These are phyloP conservation scores for Crotalus helleri DNA, from an alignment of 2,113 vertebrate genomes.

Conservation along the genomic window DNA sequence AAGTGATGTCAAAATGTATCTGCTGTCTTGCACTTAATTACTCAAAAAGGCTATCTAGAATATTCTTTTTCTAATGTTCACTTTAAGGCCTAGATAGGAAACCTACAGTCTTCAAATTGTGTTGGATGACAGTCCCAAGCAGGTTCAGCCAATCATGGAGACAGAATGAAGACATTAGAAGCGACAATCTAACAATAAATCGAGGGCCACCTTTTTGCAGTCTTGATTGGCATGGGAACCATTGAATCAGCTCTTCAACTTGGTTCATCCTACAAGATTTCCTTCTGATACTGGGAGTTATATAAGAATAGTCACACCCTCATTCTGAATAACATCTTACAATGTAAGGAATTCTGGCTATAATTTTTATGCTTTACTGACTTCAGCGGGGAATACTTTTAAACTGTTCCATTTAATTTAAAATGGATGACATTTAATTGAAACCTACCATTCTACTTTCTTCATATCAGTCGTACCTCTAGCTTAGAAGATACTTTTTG, in stretches of 20 bases:
- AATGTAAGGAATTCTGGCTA: neutral
- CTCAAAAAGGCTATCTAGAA: neutral
- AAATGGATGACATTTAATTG: neutral
- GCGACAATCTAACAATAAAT: neutral
- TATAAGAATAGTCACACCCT: neutral
- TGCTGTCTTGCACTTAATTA: neutral
- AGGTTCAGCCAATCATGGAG: neutral
- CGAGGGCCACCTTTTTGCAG: neutral
- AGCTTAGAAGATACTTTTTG: neutral
- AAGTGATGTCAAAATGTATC: no score
- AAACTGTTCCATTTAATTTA: neutral
- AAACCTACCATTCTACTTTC: neutral
- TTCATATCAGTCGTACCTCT: neutral
- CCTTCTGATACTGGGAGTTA: neutral
- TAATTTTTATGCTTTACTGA: neutral
- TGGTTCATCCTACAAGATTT: neutral
- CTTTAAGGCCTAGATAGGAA: neutral
- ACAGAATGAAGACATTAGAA: neutral
- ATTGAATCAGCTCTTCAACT: neutral
- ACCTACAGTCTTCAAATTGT: neutral
- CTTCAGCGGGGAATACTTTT: neutral
- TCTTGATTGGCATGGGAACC: neutral
- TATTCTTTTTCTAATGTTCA: neutral
- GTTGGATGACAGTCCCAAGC: neutral
- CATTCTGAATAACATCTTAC: neutral